Evolutionary conservation across 2,113 vertebrate genomes (phyloP), one percentile per base, ranked within the genome.

Genomic region (Progne subis): DNA sequence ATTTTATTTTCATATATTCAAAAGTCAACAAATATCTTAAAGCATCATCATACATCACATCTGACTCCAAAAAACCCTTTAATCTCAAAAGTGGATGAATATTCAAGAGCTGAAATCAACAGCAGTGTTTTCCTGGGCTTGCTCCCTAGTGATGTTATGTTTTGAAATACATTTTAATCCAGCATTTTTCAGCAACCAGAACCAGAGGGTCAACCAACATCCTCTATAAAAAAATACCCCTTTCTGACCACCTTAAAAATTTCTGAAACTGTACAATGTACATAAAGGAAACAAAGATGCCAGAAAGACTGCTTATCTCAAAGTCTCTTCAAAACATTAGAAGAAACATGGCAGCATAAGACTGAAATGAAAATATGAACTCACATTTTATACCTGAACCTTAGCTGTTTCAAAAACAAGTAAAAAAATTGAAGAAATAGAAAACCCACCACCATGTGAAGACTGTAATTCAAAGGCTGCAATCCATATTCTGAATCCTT

Each of bases 1-100:
- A 76, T 81, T 96, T 96, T 95, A 95, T 96, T 96, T 79, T 84
- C 52, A 81, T 44, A 46, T 60, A 74, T 80, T 86, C 77, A 57
- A 32, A 94, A 86, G 68, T 43, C 65, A 74, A 65, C 60, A 82
- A 70, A 59, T 34, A 46, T 76, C 44, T 86, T 47, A 77, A 94
- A 80, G 53, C 28, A 76, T 74, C 70, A 71, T 65, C 57, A 71
- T 41, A 82, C 57, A 82, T 70, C 69, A 47, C 31, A 94, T 75
- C 5, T 2, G 17, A 76, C 34, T 53, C 43, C 4, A 31, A 77
- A 76, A 94, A 43, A 44, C 31, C 41, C 53, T 90, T 80, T 55
- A 41, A 88, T 69, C 32, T 70, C 44, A 6, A n/a, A 95, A 50
- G 6, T 44, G 13, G 24, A 70, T 92, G 68, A 64, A 89, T 44